Conservation (phyloP, 2,113 vertebrate genomes). For the Ictalurus furcatus region DNA sequence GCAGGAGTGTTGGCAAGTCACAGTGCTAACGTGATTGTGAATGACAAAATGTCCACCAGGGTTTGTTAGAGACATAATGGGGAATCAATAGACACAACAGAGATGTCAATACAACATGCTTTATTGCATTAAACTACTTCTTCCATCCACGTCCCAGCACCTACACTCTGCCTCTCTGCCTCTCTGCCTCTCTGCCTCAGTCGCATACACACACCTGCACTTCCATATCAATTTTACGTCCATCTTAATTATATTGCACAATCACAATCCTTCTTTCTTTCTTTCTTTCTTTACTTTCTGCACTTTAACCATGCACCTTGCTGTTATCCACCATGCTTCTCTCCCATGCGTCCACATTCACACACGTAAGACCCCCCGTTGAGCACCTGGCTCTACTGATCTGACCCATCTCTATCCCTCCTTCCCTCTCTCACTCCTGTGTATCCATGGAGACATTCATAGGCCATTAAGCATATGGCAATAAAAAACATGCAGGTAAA, state of each 20-base stretch:
- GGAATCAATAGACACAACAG: constrained; percentile 83
- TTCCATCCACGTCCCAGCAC: constrained; percentile 60
- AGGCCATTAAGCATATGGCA: constrained; percentile 54
- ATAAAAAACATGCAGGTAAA: constrained; percentile 53
- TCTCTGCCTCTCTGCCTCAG: neutral
- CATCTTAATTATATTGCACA: constrained; percentile 18
- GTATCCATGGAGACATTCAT: constrained; percentile 57
- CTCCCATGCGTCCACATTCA: neutral
- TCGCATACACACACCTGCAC: constrained; percentile 38
- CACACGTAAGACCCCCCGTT: constrained; percentile 1
- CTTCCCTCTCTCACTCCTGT: constrained; percentile 9
- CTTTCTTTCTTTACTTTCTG: neutral
- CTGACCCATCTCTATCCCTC: constrained; percentile 6
- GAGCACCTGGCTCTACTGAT: constrained; percentile 26
- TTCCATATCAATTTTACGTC: constrained; percentile 15
- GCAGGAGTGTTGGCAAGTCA: constrained; percentile 65
- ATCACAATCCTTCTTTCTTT: constrained; percentile 16
- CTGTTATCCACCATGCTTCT: neutral
- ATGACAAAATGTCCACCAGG: constrained; percentile 79
- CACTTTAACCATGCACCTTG: neutral
- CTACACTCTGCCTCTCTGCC: constrained; percentile 36
- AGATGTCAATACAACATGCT: constrained; percentile 83
- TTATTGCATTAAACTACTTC: constrained; percentile 79
- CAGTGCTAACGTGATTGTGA: constrained; percentile 77
- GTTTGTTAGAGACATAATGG: constrained; percentile 83